These are phyloP conservation scores for Brenthis daphne DNA, from an alignment of 2,888 invertebrate genomes.

Conservation along the genomic window DNA sequence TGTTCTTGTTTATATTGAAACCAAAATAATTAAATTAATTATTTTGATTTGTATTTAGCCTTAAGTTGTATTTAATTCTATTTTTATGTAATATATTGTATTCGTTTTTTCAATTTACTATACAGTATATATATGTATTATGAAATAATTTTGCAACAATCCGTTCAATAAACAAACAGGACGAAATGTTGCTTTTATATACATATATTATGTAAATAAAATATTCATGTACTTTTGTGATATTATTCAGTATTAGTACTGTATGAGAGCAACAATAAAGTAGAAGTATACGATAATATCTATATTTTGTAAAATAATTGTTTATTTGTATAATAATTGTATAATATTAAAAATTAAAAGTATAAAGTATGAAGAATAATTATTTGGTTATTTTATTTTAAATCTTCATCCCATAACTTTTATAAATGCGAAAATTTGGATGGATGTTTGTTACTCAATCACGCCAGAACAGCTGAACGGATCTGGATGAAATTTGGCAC, in stretches of 20 bases:
- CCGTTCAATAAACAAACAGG: background rate
- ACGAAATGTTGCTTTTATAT: background rate
- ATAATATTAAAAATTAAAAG: background rate
- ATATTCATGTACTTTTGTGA: conserved; percentile 33
- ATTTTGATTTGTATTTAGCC: conserved; percentile 3
- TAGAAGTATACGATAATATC: conserved; percentile 1
- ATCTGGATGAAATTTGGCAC: too few species aligned
- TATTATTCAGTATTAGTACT: conserved; percentile 35
- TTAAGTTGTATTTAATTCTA: background rate
- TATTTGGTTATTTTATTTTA: background rate
- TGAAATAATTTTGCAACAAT: background rate
- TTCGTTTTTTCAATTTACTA: too few species aligned
- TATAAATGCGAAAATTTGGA: too few species aligned
- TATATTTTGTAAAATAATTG: conserved; percentile 17
- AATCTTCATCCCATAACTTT: background rate
- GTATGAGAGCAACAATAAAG: conserved; percentile 17
- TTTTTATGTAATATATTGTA: too few species aligned
- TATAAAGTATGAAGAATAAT: background rate
- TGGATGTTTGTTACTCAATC: too few species aligned
- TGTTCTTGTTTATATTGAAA: background rate
- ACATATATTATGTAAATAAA: background rate
- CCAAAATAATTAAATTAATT: conserved; percentile 11
- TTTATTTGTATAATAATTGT: background rate
- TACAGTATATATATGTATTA: too few species aligned
- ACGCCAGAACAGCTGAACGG: too few species aligned